Evolutionary conservation across 2,113 vertebrate genomes (phyloP).

Genomic region (Myotis davidii): DNA sequence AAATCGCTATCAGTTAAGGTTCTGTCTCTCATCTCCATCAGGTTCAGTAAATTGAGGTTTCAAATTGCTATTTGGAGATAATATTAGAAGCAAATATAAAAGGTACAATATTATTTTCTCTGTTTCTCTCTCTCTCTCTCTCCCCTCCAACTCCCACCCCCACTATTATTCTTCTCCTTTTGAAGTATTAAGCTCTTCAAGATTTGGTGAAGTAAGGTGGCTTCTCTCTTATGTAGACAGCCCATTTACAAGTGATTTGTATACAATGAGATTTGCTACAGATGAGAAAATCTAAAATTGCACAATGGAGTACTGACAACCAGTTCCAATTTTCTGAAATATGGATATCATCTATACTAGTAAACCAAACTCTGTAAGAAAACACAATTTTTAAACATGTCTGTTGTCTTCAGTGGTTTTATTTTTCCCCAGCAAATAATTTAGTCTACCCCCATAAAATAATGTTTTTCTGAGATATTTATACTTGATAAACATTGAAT

Average conservation of each 20-base stretch:
- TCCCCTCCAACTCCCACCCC: neutral
- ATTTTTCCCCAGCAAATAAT: neutral
- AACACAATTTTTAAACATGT: neutral
- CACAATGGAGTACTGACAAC: slow-evolving; percentile 3
- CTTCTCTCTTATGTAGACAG: neutral
- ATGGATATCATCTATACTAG: neutral
- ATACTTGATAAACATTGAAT: neutral
- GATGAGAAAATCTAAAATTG: neutral
- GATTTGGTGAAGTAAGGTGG: neutral
- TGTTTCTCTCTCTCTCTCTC: neutral
- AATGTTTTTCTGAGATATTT: neutral
- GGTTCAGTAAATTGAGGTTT: slow-evolving; percentile 66
- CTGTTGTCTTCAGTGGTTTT: neutral
- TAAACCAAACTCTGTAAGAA: neutral
- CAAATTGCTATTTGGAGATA: neutral
- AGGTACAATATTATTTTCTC: neutral
- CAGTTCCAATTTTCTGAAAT: neutral
- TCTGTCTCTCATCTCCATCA: slow-evolving; percentile 65
- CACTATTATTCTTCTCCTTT: neutral
- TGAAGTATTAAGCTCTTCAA: neutral
- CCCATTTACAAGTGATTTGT: neutral
- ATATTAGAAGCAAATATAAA: neutral
- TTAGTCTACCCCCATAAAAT: neutral
- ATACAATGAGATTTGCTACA: neutral
- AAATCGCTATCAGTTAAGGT: slow-evolving; percentile 35